Base-by-base conservation (phyloP, 2,888 invertebrate species). In the Drosophila atripex region DNA sequence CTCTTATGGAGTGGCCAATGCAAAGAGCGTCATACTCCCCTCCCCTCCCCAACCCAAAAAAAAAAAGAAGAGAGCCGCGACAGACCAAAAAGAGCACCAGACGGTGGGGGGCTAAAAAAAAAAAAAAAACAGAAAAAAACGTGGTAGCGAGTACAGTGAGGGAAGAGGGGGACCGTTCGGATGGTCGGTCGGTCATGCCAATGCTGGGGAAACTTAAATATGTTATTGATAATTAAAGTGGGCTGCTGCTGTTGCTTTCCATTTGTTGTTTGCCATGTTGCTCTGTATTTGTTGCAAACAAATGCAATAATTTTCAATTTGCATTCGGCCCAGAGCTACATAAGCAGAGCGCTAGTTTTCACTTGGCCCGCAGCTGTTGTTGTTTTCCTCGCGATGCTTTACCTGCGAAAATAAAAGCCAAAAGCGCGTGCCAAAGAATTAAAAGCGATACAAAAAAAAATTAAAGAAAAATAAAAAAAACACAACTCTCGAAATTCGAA, bases 191-290 rank as follows among this genome's bases (percentile, higher is more conserved):
- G 35, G 35, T 7, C 25, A 25, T 25, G 21, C 16, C 25, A 16
- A 38, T 51, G 25, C 25, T 23, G 32, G 32, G 50, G 47, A 25
- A 28, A 51, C 72, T 66, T 77, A 63, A 78, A 84, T 78, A 84
- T 78, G 80, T 77, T 78, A 84, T 78, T 80, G 78, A 78, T 84
- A 84, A 78, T 84, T 78, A 80, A 80, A 72, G 28, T 41, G 39
- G 49, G 35, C 35, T 57, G 45, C n/a, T 55, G 41, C 8, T 55
- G 41, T 18, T 41, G 41, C 41, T 41, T 41, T 41, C 35, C 35
- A 35, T 35, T 32, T 39, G 12, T 41, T 41, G 41, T 12, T 25
- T 46, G 45, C 21, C 28, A 43, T 28, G 7, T 39, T 39, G 39
- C 32, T 32, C 32, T 32, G 28, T 32, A 32, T 32, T 32, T 32